Evolutionary conservation across 92 coral and sea anemone genomes (phyloP).

Genomic region (Pocillopora meandrina): DNA sequence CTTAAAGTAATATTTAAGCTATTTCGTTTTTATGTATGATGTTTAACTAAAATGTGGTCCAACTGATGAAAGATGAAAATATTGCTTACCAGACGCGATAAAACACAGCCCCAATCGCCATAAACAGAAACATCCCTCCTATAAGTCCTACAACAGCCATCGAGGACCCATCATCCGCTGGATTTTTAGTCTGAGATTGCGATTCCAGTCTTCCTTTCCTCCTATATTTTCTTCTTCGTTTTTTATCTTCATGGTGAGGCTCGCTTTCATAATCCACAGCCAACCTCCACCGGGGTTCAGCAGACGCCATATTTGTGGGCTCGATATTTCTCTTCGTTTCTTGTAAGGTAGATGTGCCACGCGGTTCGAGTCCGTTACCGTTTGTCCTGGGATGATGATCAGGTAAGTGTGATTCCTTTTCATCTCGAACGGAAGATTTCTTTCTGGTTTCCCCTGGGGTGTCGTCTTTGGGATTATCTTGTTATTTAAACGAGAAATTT

Average conservation of each 20-base stretch:
- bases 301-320: neutral
- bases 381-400: neutral
- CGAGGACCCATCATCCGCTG: neutral
- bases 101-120: neutral
- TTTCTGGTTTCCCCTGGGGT: neutral
- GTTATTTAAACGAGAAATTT: neutral
- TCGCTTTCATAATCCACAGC: neutral
- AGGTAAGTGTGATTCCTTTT: neutral
- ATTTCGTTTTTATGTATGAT: neutral
- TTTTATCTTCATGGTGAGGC: neutral
- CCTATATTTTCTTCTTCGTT: neutral
- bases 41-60: neutral
- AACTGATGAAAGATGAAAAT: neutral
- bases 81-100: conserved; percentile 15
- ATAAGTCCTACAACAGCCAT: conserved; percentile 20
- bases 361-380: neutral
- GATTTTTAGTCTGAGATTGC: neutral
- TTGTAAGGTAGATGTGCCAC: conserved; percentile 4
- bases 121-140: conserved; percentile 13
- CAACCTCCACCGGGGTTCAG: neutral
- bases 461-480: neutral
- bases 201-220: neutral
- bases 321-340: neutral
- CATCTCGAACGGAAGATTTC: neutral
- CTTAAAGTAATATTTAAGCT: neutral